Conservation (phyloP, 2,888 invertebrate species). For the Meliscaeva auricollis region DNA sequence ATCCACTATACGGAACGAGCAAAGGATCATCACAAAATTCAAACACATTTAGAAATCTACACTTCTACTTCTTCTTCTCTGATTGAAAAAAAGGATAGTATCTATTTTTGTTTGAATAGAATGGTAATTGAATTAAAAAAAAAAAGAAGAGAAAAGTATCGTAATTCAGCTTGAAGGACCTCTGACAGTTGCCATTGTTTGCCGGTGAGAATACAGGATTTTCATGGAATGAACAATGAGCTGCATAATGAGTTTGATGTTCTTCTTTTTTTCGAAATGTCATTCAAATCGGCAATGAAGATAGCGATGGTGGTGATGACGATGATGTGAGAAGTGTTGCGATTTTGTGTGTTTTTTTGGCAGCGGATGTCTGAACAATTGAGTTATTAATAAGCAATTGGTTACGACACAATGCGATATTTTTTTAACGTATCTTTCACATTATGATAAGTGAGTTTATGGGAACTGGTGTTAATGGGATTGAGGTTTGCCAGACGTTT, state of each 20-base stretch:
- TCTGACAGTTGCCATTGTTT: slow-evolving; percentile 63
- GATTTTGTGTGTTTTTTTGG: slow-evolving; percentile 2
- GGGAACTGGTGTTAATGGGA: slow-evolving; percentile 23
- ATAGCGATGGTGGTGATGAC: not conserved
- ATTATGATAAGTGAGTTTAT: not conserved
- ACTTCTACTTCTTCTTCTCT: not conserved
- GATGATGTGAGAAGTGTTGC: slow-evolving; percentile 42
- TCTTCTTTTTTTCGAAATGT: slow-evolving; percentile 51
- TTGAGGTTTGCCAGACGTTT: not conserved
- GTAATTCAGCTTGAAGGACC: slow-evolving; percentile 61
- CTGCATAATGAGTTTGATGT: slow-evolving; percentile 68
- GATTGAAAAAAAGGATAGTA: slow-evolving; percentile 28
- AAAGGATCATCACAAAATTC: slow-evolving; percentile 50
- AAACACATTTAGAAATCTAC: slow-evolving; percentile 30
- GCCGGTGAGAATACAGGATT: slow-evolving; percentile 25
- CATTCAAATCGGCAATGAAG: slow-evolving; percentile 45
- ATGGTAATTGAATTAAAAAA: slow-evolving; percentile 63
- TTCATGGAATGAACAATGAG: slow-evolving; percentile 50
- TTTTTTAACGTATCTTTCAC: not conserved
- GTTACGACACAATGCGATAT: slow-evolving; percentile 11
- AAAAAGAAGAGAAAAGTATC: slow-evolving; percentile 19
- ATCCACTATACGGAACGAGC: not conserved
- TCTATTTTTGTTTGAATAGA: slow-evolving; percentile 68
- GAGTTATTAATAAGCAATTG: slow-evolving; percentile 68
- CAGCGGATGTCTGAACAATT: slow-evolving; percentile 63